Evolutionary conservation across 2,797 vertebrate species (phyloP), one percentile per base, ranked within the genome.

Genomic region (Danio albolineatus): DNA sequence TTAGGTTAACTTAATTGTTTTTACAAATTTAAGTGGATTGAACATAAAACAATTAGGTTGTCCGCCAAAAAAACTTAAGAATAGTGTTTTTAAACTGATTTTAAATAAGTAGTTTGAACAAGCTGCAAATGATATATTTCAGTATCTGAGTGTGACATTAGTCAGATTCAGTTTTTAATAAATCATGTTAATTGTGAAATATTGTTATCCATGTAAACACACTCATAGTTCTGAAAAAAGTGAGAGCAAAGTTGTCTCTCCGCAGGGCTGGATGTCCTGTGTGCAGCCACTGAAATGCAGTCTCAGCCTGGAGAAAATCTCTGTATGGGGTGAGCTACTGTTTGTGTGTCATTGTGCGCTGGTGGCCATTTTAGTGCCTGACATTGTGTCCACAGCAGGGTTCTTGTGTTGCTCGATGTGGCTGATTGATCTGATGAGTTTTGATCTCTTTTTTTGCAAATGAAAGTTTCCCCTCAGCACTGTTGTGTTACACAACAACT

Each of bases 171-270:
- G 28, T 1, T 28, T 28, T 28, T 28, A 28, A 28, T 28, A 28
- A 28, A 28, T 28, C 28, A 28, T 28, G 28, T 28, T 28, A 28
- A 28, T 28, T 28, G 28, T 28, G 28, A 28, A 1, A 3, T 28
- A 28, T 3, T 28, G 28, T 28, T 28, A 28, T 28, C 28, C 3
- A 28, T 28, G 28, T n/a, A n/a, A n/a, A n/a, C 28, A 87, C 82
- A 87, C 86, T 73, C 84, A 87, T 85, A 89, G 88, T 87, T 89
- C 74, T 76, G 79, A 80, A 86, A 83, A 78, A 59, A 83, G 77
- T 84, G 64, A 69, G 78, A 70, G 80, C 73, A 67, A 84, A 89
- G 81, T 43, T 53, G 73, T 41, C 4, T 62, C 81, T 85, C 66
- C 49, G 28, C 44, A 2, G 82, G 85, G 61, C 67, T 83, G 86